A percentile compares a stretch with the other conserved stretches of the same genome.
Conservation (phyloP, 2,113 vertebrate genomes). For the Crotalus tigris region DNA sequence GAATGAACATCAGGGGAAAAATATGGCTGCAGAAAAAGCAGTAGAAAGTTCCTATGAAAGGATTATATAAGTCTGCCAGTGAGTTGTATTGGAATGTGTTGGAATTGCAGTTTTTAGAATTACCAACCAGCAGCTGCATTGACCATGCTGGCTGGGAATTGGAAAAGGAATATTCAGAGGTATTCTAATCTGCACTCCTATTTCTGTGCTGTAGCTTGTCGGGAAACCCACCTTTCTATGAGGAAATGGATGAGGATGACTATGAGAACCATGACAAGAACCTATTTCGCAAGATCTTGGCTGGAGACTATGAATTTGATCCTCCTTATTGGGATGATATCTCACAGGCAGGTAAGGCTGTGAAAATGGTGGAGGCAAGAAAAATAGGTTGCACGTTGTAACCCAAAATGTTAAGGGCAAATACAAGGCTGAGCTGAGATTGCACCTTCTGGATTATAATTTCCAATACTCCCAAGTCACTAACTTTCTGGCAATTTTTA, state of each 20-base stretch:
- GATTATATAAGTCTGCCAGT: not conserved
- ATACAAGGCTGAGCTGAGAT: not conserved
- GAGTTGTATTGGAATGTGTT: no score
- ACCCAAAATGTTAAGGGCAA: not conserved
- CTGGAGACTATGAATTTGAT: conserved; percentile 95
- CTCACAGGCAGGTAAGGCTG: conserved; percentile 86
- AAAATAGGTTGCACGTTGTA: not conserved
- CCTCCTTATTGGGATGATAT: conserved; percentile 98
- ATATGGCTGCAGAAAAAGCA: not conserved
- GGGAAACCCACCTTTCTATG: conserved; percentile 96
- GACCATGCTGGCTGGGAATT: not conserved
- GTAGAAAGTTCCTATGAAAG: not conserved
- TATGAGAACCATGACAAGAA: conserved; percentile 98
- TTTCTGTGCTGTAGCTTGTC: conserved; percentile 79
- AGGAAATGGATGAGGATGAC: conserved; percentile 94
- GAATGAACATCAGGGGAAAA: not conserved
- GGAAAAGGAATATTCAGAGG: not conserved
- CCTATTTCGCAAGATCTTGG: conserved; percentile 94
- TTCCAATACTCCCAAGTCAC: not conserved
- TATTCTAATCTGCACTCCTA: not conserved
- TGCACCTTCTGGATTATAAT: not conserved
- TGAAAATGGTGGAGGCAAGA: no score
- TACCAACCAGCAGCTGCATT: not conserved
- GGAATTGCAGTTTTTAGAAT: not conserved
- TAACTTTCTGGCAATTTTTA: not conserved